phyloP scores from a whole-genome alignment of 2,797 vertebrate species.

The Tapirus indicus region DNA sequence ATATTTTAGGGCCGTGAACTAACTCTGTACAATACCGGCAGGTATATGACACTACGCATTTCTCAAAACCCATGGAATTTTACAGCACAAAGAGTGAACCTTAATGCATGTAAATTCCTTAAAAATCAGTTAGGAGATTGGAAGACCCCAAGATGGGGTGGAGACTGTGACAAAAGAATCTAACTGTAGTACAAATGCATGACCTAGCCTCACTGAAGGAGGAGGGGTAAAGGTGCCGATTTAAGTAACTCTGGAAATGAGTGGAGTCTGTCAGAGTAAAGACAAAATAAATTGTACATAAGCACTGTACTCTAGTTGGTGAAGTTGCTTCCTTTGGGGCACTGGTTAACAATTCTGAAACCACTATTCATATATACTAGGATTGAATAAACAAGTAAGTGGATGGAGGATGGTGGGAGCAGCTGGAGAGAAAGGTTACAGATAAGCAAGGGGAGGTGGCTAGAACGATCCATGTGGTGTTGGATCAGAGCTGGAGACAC shows the following conservation, averaged over 20 bases:
- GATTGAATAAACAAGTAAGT: background rate
- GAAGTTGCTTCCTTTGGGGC: fast-evolving
- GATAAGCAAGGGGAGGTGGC: background rate
- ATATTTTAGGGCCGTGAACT: background rate
- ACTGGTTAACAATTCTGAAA: background rate
- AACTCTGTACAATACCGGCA: background rate
- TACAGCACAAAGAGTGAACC: background rate
- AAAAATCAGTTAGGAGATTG: background rate
- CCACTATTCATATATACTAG: background rate
- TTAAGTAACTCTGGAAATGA: background rate
- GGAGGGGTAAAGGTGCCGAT: fast-evolving
- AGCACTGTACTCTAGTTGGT: background rate
- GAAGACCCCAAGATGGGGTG: background rate
- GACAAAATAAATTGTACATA: background rate
- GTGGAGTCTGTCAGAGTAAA: background rate
- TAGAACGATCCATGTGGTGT: fast-evolving
- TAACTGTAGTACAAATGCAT: background rate
- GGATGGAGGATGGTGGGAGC: too few relatives aligned
- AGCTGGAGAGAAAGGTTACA: background rate
- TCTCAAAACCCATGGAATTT: background rate
- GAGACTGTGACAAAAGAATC: background rate
- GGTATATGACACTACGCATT: fast-evolving
- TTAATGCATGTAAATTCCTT: background rate
- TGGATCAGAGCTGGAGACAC: background rate
- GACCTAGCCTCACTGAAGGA: background rate